Conservation (phyloP, 2,113 vertebrate species). For the Lepus timidus region DNA sequence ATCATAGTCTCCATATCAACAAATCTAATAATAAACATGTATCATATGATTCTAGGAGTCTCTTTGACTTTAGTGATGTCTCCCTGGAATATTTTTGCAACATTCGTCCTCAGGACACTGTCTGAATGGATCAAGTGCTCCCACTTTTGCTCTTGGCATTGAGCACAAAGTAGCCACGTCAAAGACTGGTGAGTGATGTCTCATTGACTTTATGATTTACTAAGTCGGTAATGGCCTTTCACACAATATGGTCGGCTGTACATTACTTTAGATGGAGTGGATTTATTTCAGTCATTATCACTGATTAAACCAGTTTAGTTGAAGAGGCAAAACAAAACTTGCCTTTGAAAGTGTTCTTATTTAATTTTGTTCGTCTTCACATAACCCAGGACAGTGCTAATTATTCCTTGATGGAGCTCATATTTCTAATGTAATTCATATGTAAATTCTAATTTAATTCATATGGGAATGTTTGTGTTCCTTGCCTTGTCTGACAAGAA, state of each 20-base stretch:
- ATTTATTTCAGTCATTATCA: constrained; percentile 90
- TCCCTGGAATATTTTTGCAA: not conserved
- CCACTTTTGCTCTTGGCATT: not conserved
- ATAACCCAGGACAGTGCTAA: constrained; percentile 91
- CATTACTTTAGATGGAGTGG: constrained; percentile 79
- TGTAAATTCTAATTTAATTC: constrained; percentile 91
- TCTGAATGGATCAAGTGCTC: constrained; percentile 35
- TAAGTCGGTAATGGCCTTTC: constrained; percentile 80
- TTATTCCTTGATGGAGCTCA: constrained; percentile 91
- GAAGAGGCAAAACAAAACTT: constrained; percentile 90
- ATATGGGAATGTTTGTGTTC: constrained; percentile 90
- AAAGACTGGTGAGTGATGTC: not conserved
- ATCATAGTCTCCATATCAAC: not conserved
- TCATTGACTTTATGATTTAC: constrained; percentile 72
- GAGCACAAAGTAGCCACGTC: constrained; percentile 60
- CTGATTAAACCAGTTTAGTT: constrained; percentile 89
- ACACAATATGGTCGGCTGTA: constrained; percentile 79
- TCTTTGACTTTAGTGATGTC: not conserved
- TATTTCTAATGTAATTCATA: constrained; percentile 92
- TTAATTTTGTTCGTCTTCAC: constrained; percentile 89
- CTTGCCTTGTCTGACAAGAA: constrained; percentile 86
- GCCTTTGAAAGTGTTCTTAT: constrained; percentile 91
- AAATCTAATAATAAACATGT: not conserved
- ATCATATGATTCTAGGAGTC: not conserved
- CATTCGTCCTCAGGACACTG: not conserved